Base-by-base conservation (phyloP, 2,113 vertebrate species). In the Dermatemys mawii region DNA sequence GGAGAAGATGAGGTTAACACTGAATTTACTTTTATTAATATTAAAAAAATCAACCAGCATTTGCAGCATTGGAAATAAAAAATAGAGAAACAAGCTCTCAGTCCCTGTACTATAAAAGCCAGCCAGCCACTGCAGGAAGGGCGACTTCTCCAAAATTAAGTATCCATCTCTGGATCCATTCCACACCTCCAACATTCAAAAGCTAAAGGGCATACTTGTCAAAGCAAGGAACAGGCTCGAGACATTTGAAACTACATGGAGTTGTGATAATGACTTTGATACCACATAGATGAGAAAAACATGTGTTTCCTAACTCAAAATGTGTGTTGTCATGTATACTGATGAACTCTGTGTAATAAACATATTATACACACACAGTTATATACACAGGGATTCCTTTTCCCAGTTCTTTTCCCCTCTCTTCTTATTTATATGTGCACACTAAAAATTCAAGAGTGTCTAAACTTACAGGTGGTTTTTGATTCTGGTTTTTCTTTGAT, bases 11-110 rank as follows among this genome's bases (percentile, higher is more conserved):
- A 83, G 32, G 63, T 85, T 78, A 32, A 12, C 5, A 0, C 12
- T 0, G 0, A 21, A 70, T 70, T 35, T 38, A 10, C 73, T 0
- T 0, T 3, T 17, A 44, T 38, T 21, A 78, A 88, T 81, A 51
- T 49, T 11, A 50, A 80, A 92, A 92, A 91, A 53, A 70, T 38
- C 76, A 70, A 92, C 86, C 2, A 38, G 76, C 27, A 38, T 6
- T 32, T 4, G 24, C 17, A 84, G 26, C 73, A 82, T 48, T 50
- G 50, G 41, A 41, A 94, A 78, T 2, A 14, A 51, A 81, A 81
- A 5, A 93, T n/a, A 38, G n/a, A 70, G 63, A 38, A 57, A 38
- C 38, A 70, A 70, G n/a, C 63, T 21, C n/a, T 38, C n/a, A 70
- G 63, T 38, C n/a, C 19, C 38, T 38, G n/a, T 22, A 51, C 48